Evolutionary conservation across 2,797 vertebrate genomes (phyloP), one percentile per base, ranked within the genome.

Genomic region (Scolopax bukidnonensis): DNA sequence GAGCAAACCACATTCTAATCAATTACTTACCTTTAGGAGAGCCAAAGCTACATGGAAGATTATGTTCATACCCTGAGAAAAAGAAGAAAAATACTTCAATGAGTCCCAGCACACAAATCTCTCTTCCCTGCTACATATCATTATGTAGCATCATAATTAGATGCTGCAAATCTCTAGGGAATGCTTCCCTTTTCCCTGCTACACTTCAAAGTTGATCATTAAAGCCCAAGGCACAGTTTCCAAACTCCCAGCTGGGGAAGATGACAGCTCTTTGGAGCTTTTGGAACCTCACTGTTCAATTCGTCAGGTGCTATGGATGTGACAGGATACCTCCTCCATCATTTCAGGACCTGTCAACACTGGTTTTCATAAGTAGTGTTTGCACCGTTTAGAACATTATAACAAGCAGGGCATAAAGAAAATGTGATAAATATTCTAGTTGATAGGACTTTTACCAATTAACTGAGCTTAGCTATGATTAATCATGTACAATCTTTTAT

Each of bases 11-110:
- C 10, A 16, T 8, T 5, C 32, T 47, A 41, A 87, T 89, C 75
- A 80, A 28, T 36, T 16, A 95, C 98, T 97, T 97, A 99, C 99
- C 98, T 99, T 99, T 73, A 99, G 97, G 71, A 99, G 98, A 93
- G 99, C 99, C 98, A 99, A 98, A 27, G 99, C 99, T 79, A 99
- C 99, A 2, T 99, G 99, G 97, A 99, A 99, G 97, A 99, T 99
- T 95, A 99, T 98, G 97, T 98, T 99, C 96, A 99, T 97, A 91
- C 99, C 99, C 99, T 99, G 96, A 91, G 96, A 97, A 87, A 28
- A 57, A 92, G 89, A 95, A 90, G 59, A 84, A 80, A 59, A 76
- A 94, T 11, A 91, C 50, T 93, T 87, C 83, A 40, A 2, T 90
- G 59, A 96, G 28, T 68, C 25, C 48, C 65, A 90, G n/a, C 53